Evolutionary conservation across 1,140 invertebrate species (phyloP).

Genomic region (Oreohelix idahoensis): DNA sequence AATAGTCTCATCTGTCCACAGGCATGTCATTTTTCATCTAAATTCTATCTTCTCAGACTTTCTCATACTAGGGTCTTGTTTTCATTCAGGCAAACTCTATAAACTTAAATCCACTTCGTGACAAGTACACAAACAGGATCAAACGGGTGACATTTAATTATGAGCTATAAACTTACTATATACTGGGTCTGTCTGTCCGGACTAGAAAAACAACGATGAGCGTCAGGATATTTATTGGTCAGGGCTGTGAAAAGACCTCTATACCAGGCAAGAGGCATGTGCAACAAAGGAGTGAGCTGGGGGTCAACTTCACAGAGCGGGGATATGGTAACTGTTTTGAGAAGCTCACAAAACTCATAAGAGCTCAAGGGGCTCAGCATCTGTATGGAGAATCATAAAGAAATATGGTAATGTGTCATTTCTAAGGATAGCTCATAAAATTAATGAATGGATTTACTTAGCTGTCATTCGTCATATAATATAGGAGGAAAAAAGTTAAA

Average conservation of each 20-base stretch:
- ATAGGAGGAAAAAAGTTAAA: no score
- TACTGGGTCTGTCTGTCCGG: slow-evolving; percentile 25
- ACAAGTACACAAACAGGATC: no score
- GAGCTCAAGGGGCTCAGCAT: slow-evolving; percentile 74
- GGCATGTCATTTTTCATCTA: no score
- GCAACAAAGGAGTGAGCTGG: slow-evolving; percentile 77
- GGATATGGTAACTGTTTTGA: slow-evolving; percentile 77
- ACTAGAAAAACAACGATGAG: slow-evolving; percentile 36
- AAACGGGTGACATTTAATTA: no score
- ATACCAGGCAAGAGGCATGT: slow-evolving; percentile 82
- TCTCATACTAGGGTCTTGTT: no score
- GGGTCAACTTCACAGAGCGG: slow-evolving; percentile 78
- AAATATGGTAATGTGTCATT: background rate
- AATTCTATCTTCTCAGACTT: no score
- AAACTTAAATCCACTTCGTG: no score
- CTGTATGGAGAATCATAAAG: slow-evolving; percentile 15
- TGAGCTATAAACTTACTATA: slow-evolving; percentile 20
- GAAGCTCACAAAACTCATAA: slow-evolving; percentile 80
- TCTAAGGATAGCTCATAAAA: no score
- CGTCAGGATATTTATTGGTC: slow-evolving; percentile 77
- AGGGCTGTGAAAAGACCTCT: slow-evolving; percentile 79
- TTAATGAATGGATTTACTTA: no score
- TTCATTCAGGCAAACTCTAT: no score
- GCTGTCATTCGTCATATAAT: no score
- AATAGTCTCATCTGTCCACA: no score